Conservation (phyloP, 2,797 vertebrate species). For the Menidia menidia region DNA sequence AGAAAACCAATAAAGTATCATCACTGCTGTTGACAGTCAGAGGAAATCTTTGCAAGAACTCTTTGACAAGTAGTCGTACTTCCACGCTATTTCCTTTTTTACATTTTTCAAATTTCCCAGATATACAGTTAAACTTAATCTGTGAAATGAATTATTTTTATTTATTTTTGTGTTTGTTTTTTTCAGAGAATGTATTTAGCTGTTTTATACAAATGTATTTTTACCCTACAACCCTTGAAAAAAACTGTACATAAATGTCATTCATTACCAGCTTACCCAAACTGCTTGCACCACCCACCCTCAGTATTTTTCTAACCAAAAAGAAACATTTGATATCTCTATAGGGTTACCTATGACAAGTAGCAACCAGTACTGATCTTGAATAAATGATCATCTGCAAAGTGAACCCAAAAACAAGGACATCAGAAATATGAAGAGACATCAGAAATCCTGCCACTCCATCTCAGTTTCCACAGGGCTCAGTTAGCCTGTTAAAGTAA, state of each 20-base stretch:
- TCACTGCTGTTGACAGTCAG: conserved; percentile 29
- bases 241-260: too few species aligned
- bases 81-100: neutral
- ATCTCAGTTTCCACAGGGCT: too few species aligned
- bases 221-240: too few species aligned
- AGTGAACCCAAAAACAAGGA: neutral
- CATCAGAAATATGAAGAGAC: neutral
- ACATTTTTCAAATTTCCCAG: neutral
- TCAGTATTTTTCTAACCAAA: too few species aligned
- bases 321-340: too few species aligned
- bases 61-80: neutral
- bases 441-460: neutral
- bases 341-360: too few species aligned
- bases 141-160: neutral
- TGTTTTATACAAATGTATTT: too few species aligned
- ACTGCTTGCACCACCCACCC: too few species aligned
- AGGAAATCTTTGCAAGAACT: conserved; percentile 23
- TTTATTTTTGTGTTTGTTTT: neutral
- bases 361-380: too few species aligned
- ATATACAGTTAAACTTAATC: neutral
- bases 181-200: neutral
- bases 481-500: too few species aligned
- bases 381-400: too few species aligned
- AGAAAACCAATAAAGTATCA: conserved; percentile 32
- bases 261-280: too few species aligned